Base-by-base conservation (phyloP, 2,113 vertebrate species). In the Triplophysa dalaica region DNA sequence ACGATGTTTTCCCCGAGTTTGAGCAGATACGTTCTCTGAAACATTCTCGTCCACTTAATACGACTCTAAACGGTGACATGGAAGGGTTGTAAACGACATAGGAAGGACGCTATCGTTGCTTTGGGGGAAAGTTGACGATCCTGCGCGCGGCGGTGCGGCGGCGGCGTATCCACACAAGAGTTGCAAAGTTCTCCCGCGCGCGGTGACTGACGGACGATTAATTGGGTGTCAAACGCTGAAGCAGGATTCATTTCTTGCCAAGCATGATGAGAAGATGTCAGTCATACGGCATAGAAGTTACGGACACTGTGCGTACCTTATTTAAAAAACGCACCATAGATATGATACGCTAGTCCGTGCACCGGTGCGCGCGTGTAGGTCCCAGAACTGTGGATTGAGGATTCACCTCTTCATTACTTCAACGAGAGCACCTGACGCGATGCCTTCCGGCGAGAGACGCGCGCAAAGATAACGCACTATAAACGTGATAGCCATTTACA, bases 61-160 rank as follows among this genome's bases (percentile, higher is more conserved):
- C 58, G 70, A 50, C 66, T 60, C 77, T 72, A 73, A 77, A 62
- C 29, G 78, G 77, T 83, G 82, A 84, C 84, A 86, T 85, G 86
- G 78, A 85, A 78, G 80, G 73, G 54, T 70, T 68, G 58, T 58
- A 70, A 50, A 43, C 58, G 61, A 61, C 64, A 74, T 81, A 56
- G 50, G 81, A 80, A 79, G 26, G 43, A 60, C 62, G 45, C 60
- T 61, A 73, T 38, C 63, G 79, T 56, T 60, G 62, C 70, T 83
- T 84, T 22, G 12, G 38, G 45, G 72, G 72, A 83, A 87, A 87
- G 84, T 87, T 86, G 70, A 50, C 66, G 72, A 66, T 84, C 75
- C 70, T 81, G 68, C 29, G 70, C 74, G 67, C 19, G 45, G 50
- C 22, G 38, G 29, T 54, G 61, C 75, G 62, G 22, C 38, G 67